Percentiles rank a stretch among this genome's conserved stretches.
These are phyloP conservation scores for Siniperca chuatsi DNA, from an alignment of 2,113 vertebrate species.

Conservation along the genomic window DNA sequence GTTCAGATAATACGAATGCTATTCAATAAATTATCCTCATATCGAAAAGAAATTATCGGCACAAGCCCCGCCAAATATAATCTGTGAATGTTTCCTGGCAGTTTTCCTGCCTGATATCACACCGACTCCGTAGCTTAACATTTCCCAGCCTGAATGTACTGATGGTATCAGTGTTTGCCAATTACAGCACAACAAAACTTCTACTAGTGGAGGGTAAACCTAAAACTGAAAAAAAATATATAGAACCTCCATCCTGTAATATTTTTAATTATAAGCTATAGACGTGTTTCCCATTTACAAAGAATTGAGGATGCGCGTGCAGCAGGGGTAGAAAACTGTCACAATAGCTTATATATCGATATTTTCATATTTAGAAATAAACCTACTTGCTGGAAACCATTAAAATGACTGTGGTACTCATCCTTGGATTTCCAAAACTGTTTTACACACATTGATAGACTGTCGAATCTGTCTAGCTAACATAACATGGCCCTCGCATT, in stretches of 20 bases:
- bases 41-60: slow-evolving; percentile 15
- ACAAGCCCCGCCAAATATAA: not conserved
- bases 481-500: not conserved
- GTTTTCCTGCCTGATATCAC: slow-evolving; percentile 19
- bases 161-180: slow-evolving; percentile 39
- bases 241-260: not conserved
- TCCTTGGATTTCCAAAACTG: not conserved
- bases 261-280: not conserved
- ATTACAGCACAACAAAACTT: slow-evolving; percentile 16
- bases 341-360: not conserved
- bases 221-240: not conserved
- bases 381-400: not conserved
- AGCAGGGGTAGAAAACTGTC: not conserved
- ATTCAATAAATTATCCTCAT: slow-evolving; percentile 10
- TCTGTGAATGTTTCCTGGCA: slow-evolving; percentile 18
- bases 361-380: not conserved
- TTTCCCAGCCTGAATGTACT: slow-evolving; percentile 17
- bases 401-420: not conserved
- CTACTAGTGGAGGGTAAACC: not conserved
- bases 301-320: not conserved
- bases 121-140: not conserved
- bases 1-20: slow-evolving; percentile 27
- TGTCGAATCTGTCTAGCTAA: not conserved
- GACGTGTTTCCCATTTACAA: not conserved
- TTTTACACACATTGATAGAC: not conserved